These are phyloP conservation scores for Elanoides forficatus DNA, from an alignment of 2,113 vertebrate genomes.

Conservation along the genomic window DNA sequence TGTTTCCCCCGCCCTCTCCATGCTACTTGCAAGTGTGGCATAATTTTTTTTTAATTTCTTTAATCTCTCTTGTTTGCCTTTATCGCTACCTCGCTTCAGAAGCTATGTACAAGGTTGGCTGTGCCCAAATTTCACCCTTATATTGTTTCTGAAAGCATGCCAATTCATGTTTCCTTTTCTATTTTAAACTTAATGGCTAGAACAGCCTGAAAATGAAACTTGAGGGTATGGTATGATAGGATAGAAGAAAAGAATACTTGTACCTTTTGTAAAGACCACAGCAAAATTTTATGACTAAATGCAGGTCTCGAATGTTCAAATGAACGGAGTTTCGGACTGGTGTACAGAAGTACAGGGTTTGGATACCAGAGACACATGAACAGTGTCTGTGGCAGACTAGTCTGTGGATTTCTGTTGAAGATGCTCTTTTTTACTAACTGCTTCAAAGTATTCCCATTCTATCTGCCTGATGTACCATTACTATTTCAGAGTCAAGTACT, in stretches of 20 bases:
- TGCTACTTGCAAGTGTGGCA: neutral
- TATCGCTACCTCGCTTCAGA: neutral
- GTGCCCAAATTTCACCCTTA: neutral
- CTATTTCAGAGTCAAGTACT: conserved; percentile 37
- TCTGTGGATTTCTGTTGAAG: conserved; percentile 9
- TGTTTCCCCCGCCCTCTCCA: neutral
- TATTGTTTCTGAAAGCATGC: neutral
- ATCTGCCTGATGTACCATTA: conserved; percentile 28
- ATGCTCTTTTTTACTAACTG: conserved; percentile 10
- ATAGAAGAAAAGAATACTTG: neutral
- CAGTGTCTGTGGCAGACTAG: neutral
- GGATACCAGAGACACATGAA: neutral
- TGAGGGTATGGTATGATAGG: neutral
- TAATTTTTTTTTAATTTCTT: neutral
- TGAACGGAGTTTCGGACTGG: neutral
- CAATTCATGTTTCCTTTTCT: neutral
- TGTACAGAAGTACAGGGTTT: neutral
- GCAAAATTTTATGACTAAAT: neutral
- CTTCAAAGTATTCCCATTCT: conserved; percentile 8
- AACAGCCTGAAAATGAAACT: neutral
- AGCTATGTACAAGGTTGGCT: neutral
- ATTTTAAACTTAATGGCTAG: neutral
- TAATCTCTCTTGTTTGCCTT: neutral
- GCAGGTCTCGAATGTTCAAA: neutral
- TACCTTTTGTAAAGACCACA: neutral